Evolutionary conservation across 2,888 invertebrate species (phyloP).

Genomic region (Cetonia aurata): DNA sequence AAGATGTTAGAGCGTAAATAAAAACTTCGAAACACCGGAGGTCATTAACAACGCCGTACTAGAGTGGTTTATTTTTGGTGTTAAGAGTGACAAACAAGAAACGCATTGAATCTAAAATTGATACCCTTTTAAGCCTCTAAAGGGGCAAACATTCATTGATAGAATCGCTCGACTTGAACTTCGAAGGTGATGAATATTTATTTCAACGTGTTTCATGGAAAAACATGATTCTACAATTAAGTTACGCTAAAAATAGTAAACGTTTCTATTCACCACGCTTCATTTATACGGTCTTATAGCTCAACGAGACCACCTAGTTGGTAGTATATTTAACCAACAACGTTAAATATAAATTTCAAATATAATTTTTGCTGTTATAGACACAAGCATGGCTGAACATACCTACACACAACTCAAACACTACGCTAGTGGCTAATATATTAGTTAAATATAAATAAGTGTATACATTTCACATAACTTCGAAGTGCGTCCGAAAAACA

Average conservation of each 20-base stretch:
- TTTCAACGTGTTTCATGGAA: constrained; percentile 32
- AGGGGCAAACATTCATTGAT: constrained; percentile 27
- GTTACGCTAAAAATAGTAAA: constrained; percentile 34
- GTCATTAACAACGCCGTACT: constrained; percentile 29
- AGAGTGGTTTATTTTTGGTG: constrained; percentile 33
- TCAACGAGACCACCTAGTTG: constrained; percentile 32
- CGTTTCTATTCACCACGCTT: constrained; percentile 20
- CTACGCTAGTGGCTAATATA: no score
- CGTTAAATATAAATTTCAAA: no score
- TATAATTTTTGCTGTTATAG: no score
- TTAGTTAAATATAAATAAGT: no score
- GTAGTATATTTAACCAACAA: no score
- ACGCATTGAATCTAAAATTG: constrained; percentile 30
- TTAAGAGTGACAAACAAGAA: constrained; percentile 33
- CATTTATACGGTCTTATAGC: constrained; percentile 9
- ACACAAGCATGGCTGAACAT: no score
- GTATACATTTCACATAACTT: no score
- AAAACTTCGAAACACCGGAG: constrained; percentile 33
- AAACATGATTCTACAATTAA: constrained; percentile 17
- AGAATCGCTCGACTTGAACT: constrained; percentile 29
- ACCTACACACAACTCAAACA: no score
- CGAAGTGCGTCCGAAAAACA: no score
- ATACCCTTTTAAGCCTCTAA: constrained; percentile 24
- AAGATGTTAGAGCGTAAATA: constrained; percentile 26
- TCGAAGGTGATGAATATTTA: constrained; percentile 33